Conservation (phyloP, 2,797 vertebrate species). For the Tangara arthus region DNA sequence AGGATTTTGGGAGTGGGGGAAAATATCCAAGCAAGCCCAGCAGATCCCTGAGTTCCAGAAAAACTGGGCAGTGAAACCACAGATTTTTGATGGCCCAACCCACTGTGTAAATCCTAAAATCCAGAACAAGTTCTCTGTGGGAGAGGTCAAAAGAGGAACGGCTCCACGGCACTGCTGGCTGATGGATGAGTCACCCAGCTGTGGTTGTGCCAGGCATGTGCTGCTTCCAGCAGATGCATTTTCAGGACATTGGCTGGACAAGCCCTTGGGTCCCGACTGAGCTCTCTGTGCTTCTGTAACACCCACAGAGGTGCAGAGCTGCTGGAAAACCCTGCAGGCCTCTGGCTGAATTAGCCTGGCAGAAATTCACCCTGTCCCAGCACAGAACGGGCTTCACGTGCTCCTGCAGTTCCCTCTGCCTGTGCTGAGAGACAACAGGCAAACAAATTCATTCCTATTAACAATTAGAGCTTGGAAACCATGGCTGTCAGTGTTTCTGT, state of each 20-base stretch:
- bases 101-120: background rate
- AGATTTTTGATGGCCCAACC: no score
- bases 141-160: background rate
- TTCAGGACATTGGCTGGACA: background rate
- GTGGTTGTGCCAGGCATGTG: background rate
- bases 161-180: background rate
- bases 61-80: background rate
- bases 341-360: background rate
- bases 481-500: background rate
- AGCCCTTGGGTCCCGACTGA: no score
- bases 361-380: background rate
- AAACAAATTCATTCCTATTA: background rate
- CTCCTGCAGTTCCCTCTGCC: background rate
- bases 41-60: background rate
- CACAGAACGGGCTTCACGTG: background rate
- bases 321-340: background rate
- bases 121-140: background rate
- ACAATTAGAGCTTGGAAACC: background rate
- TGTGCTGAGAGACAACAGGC: background rate
- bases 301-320: background rate
- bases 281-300: background rate
- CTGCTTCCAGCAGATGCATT: background rate
- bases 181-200: background rate
- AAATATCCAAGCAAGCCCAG: background rate
- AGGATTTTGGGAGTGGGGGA: background rate